phyloP scores from a whole-genome alignment of 2,113 vertebrate genomes.

The Mesembrinibis cayennensis region DNA sequence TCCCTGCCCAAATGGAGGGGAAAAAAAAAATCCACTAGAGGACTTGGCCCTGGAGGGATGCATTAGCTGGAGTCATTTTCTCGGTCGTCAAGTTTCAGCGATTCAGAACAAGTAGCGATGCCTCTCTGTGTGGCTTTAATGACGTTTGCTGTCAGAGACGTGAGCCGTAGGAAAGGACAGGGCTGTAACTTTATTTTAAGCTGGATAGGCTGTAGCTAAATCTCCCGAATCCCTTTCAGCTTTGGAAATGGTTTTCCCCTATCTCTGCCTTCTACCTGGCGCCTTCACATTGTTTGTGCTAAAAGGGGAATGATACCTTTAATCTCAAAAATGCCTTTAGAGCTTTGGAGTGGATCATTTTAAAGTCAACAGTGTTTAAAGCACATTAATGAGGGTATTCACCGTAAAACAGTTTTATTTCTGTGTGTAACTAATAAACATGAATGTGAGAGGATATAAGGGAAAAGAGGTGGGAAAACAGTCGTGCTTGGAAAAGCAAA shows the following conservation, averaged over 20 bases:
- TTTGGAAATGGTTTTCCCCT: slow-evolving; percentile 46
- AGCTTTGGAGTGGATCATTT: slow-evolving; percentile 48
- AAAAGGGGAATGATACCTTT: slow-evolving; percentile 48
- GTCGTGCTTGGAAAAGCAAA: neutral
- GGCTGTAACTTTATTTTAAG: slow-evolving; percentile 66
- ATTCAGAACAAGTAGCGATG: slow-evolving; percentile 11
- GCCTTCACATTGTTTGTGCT: slow-evolving; percentile 27
- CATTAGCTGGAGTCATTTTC: slow-evolving; percentile 26
- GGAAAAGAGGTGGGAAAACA: slow-evolving; percentile 14
- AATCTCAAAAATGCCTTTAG: slow-evolving; percentile 27
- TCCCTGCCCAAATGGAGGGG: neutral
- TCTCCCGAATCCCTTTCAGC: slow-evolving; percentile 48
- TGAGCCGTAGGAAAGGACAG: slow-evolving; percentile 29
- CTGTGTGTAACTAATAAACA: slow-evolving; percentile 15
- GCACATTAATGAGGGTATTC: slow-evolving; percentile 21
- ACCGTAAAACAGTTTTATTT: slow-evolving; percentile 17
- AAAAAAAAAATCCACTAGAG: neutral
- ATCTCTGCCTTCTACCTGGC: slow-evolving; percentile 43
- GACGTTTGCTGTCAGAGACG: slow-evolving; percentile 20
- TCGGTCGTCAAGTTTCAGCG: slow-evolving; percentile 23
- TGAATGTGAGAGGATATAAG: neutral
- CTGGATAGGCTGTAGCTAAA: slow-evolving; percentile 44
- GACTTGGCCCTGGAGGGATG: neutral
- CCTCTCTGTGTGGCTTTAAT: slow-evolving; percentile 46
- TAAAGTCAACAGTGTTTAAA: slow-evolving; percentile 46